Evolutionary conservation across 1,140 invertebrate genomes (phyloP).

Genomic region (Lordiphosa stackelbergi): DNA sequence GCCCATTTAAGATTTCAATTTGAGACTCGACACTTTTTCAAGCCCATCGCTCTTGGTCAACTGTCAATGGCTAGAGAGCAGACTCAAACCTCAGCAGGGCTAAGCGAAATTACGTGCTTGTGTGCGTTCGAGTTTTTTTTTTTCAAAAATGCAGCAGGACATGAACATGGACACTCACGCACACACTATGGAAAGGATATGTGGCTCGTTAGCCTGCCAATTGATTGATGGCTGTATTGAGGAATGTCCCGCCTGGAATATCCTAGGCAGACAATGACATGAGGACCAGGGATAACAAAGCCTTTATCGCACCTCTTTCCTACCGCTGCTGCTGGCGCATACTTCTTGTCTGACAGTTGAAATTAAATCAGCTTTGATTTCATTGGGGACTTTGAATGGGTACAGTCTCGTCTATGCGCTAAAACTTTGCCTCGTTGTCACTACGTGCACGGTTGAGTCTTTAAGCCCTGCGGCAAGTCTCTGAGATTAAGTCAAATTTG

Average conservation of each 20-base stretch:
- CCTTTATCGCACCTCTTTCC: conserved; percentile 60
- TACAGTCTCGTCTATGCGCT: conserved; percentile 36
- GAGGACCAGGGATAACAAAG: conserved; percentile 45
- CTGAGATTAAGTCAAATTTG: conserved; percentile 69
- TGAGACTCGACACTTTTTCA: conserved; percentile 6
- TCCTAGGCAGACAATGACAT: conserved; percentile 20
- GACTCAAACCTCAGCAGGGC: conserved; percentile 32
- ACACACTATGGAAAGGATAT: conserved; percentile 21
- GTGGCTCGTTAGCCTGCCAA: conserved; percentile 61
- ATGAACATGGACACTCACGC: conserved; percentile 11
- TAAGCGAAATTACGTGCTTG: conserved; percentile 58
- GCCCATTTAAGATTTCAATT: conserved; percentile 29
- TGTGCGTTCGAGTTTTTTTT: conserved; percentile 6
- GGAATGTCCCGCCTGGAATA: conserved; percentile 41
- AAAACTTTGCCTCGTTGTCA: conserved; percentile 9
- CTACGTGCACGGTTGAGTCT: conserved; percentile 3
- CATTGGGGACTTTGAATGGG: conserved; percentile 56
- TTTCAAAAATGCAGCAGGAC: conserved; percentile 6
- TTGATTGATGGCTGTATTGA: conserved; percentile 64
- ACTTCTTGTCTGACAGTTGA: conserved; percentile 31
- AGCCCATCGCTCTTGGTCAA: conserved; percentile 59
- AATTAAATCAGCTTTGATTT: conserved; percentile 59
- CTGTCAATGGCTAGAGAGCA: conserved; percentile 30
- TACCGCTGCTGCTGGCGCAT: conserved; percentile 1
- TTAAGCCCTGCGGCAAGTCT: conserved; percentile 49